Conservation (phyloP, 2,113 vertebrate species). For the Setophaga coronata region DNA sequence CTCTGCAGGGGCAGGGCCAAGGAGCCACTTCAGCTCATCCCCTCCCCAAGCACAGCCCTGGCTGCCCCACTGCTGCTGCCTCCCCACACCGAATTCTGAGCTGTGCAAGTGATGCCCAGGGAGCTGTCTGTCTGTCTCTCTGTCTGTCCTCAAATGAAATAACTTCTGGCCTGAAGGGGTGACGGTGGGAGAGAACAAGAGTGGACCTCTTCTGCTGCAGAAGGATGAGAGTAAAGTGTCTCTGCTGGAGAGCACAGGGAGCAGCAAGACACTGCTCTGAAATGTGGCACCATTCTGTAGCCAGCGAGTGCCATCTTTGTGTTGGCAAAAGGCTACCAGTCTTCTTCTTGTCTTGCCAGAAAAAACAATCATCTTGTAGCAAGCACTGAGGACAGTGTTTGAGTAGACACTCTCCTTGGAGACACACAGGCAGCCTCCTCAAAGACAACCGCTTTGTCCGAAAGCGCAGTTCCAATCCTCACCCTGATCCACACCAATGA, state of each 20-base stretch:
- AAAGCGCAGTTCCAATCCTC: background rate
- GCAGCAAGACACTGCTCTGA: background rate
- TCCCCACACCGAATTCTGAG: accelerated
- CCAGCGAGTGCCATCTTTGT: background rate
- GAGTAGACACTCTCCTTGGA: background rate
- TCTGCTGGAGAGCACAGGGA: background rate
- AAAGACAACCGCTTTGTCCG: background rate
- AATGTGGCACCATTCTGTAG: background rate
- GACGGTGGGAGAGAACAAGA: background rate
- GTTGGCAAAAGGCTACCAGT: background rate
- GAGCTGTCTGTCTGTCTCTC: background rate
- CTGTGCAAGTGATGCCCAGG: background rate
- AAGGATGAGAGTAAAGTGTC: background rate
- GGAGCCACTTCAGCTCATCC: background rate
- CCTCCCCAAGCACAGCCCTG: background rate
- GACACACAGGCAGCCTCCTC: background rate
- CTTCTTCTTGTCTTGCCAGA: background rate
- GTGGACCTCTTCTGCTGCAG: background rate
- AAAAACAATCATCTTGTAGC: background rate
- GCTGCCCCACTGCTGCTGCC: background rate
- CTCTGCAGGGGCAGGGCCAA: background rate
- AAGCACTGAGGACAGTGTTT: background rate
- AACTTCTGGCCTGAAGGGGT: background rate
- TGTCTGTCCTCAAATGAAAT: background rate
- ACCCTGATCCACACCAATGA: background rate